A percentile compares a stretch with the other conserved stretches of the same genome.
Evolutionary conservation across 2,888 invertebrate species (phyloP).

Genomic region (Strigamia transsilvanica): DNA sequence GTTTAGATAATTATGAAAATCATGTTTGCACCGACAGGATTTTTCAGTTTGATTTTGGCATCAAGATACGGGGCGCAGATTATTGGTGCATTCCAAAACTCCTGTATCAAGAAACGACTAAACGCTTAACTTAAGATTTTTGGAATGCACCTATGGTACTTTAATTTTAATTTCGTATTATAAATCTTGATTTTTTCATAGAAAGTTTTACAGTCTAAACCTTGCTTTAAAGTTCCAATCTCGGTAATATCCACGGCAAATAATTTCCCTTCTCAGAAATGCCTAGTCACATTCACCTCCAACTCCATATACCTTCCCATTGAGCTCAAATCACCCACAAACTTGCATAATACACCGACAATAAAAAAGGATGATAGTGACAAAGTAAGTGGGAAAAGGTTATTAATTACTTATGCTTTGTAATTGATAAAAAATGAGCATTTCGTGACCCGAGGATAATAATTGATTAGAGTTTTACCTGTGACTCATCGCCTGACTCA

Average conservation of each 20-base stretch:
- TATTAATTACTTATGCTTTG: neutral
- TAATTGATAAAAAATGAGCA: constrained; percentile 1
- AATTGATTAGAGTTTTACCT: neutral
- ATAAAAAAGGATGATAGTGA: neutral
- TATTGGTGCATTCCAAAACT: no score
- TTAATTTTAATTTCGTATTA: no score
- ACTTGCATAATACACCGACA: neutral
- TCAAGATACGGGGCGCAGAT: no score
- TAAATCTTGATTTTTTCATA: no score
- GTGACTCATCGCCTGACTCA: constrained; percentile 2
- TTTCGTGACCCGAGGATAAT: neutral
- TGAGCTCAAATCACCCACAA: neutral
- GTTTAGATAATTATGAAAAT: no score
- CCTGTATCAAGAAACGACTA: no score
- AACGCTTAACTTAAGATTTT: no score
- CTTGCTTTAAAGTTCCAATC: no score
- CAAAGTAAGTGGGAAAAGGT: neutral
- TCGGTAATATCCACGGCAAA: neutral
- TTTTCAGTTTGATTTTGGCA: no score
- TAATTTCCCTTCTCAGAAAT: neutral
- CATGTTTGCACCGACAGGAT: no score
- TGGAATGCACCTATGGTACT: no score
- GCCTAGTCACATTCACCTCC: neutral
- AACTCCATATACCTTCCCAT: neutral
- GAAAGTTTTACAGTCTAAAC: no score